Base-by-base conservation (phyloP, 2,888 invertebrate genomes). In the Eurois occulta region DNA sequence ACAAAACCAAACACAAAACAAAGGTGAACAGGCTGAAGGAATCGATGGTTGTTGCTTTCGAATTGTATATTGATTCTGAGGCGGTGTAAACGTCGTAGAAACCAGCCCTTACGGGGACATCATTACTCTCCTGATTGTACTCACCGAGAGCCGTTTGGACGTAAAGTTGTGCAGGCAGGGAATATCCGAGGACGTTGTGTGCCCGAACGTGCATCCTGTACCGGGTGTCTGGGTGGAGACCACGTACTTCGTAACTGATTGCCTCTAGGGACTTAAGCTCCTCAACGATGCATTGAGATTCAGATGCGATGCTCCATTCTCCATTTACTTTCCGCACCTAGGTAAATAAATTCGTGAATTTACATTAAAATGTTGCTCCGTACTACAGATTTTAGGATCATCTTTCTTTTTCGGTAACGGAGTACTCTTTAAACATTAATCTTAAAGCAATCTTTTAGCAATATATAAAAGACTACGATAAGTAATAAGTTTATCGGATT, bases 121-220 rank as follows among this genome's bases (percentile, higher is more conserved):
- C 95, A 89, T 95, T 96, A 94, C 90, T 94, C 87, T 96, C 96
- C 91, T 94, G 94, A 92, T 94, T 94, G 93, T 97, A 97, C 98
- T 98, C 98, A 99, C 99, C 99, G 97, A 98, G 97, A 91, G 98
- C 98, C 86, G 99, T 99, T 96, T 98, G 98, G 94, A 99, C 97
- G 93, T 98, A 97, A 88, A 98, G 97, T 92, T 98, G 97, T 64
- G 98, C 98, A 1, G 98, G 98, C 80, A 97, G 96, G 90, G 99
- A 98, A 95, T 97, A 98, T 77, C 99, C 99, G 84, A 99, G 98
- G 41, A 97, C 96, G 94, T 99, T 99, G 94, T 98, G 98, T 66
- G 99, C 99, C 87, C 97, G 97, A 77, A 99, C 97, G 92, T 98
- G 98, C 91, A 99, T 98, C 91, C 97, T 97, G 97, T 99, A 99